These are phyloP conservation scores for Calosoma granatense DNA, from an alignment of 1,140 invertebrate species.

Conservation along the genomic window DNA sequence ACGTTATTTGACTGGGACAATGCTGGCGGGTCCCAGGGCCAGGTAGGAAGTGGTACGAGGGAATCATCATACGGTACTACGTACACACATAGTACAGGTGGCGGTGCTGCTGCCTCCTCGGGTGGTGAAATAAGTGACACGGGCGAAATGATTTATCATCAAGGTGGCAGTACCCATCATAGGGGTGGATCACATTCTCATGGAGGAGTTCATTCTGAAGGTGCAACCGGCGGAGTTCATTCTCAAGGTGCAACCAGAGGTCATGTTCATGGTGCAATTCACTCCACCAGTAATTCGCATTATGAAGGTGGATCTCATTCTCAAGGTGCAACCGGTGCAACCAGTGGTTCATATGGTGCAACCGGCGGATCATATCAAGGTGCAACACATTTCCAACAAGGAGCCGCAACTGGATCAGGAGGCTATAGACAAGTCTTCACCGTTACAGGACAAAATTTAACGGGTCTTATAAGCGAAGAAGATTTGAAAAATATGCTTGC, in stretches of 20 bases:
- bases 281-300: too few relatives aligned
- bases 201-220: neutral
- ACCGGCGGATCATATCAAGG: neutral
- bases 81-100: neutral
- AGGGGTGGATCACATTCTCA: neutral
- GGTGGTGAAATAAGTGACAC: neutral
- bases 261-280: neutral
- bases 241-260: neutral
- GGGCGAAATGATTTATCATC: neutral
- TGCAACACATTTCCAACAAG: neutral
- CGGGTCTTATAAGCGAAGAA: neutral
- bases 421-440: neutral
- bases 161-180: neutral
- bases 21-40: too few relatives aligned
- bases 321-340: neutral
- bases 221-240: neutral
- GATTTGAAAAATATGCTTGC: neutral
- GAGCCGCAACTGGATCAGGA: neutral
- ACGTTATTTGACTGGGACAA: too few relatives aligned
- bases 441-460: neutral
- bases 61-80: neutral
- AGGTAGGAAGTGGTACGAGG: neutral
- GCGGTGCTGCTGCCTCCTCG: neutral
- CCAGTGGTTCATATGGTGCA: neutral
- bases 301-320: neutral